Evolutionary conservation across 1,140 invertebrate species (phyloP), one percentile per base, ranked within the genome.

Genomic region (Drosophila murphyi): DNA sequence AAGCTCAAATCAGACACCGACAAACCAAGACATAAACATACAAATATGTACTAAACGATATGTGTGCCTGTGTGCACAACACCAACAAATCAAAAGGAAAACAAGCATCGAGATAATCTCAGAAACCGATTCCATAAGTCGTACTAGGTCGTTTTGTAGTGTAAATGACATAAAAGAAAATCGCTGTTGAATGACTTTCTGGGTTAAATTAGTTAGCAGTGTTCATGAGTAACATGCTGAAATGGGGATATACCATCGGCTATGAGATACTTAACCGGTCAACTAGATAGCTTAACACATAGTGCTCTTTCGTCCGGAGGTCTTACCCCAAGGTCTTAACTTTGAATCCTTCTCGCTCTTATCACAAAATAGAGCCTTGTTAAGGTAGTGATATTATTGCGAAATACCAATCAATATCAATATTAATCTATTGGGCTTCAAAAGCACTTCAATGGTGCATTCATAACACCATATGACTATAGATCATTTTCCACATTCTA

Each of bases 1-100:
- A 89, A 88, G 76, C 71, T 82, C 83, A 80, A 89, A 88, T 88
- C 89, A 88, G 70, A 80, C 82, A 74, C 57, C 80, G 75, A 64
- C 76, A 73, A 74, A 65, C 56, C 74, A 82, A 83, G 83, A 85
- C 57, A 59, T 41, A 47, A 31, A 62, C 48, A 47, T 56, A 39
- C 37, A 45, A 4, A 20, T 7, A 29, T 57, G 8, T 32, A 43
- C 8, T 20, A 20, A 20, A 20, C 20, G 20, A 20, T 20, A 41
- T 7, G 29, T 29, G 20, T 34, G 31, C 35, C n/a, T 41, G 8
- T 43, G 5, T 55, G 31, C 5, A 48, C 48, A 60, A 60, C 31
- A 39, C 32, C 56, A 59, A 31, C 56, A 28, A 54, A 71, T 37
- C 52, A 45, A 71, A 69, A 56, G 39, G 41, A 62, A 56, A 67